Conservation (phyloP, 2,888 invertebrate species). For the Oxyteleia sp. region DNA sequence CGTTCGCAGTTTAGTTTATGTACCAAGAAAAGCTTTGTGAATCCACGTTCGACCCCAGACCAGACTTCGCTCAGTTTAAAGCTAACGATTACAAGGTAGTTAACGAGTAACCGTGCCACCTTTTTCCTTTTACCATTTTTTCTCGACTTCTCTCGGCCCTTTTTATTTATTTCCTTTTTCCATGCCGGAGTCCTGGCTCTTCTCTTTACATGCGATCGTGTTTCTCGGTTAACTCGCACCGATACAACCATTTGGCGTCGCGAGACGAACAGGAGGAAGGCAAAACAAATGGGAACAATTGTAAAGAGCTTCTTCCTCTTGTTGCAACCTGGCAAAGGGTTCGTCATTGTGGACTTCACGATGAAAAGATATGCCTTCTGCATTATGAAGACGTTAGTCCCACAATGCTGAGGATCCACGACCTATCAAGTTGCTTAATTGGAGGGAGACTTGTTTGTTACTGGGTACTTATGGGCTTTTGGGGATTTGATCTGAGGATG, state of each 20-base stretch:
- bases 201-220: constrained; percentile 59
- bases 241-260: constrained; percentile 57
- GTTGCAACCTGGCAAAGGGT: constrained; percentile 33
- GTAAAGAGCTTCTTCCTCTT: constrained; percentile 53
- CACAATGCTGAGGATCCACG: background rate
- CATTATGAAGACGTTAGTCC: constrained; percentile 5
- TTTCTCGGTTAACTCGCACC: constrained; percentile 58
- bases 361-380: constrained; percentile 27
- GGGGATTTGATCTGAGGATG: background rate
- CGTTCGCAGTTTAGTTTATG: constrained; percentile 68
- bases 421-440: constrained; percentile 16
- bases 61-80: constrained; percentile 76
- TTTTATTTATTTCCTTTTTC: constrained; percentile 51
- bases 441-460: constrained; percentile 17
- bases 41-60: constrained; percentile 68
- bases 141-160: constrained; percentile 1
- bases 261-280: constrained; percentile 35
- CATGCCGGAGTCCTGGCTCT: background rate
- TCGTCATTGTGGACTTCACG: constrained; percentile 1
- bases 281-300: constrained; percentile 55
- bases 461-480: constrained; percentile 24
- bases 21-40: constrained; percentile 72
- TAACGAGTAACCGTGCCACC: constrained; percentile 80
- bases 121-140: constrained; percentile 63
- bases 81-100: constrained; percentile 85